Evolutionary conservation across 1,140 invertebrate species (phyloP).

Genomic region (Nebria ingens): DNA sequence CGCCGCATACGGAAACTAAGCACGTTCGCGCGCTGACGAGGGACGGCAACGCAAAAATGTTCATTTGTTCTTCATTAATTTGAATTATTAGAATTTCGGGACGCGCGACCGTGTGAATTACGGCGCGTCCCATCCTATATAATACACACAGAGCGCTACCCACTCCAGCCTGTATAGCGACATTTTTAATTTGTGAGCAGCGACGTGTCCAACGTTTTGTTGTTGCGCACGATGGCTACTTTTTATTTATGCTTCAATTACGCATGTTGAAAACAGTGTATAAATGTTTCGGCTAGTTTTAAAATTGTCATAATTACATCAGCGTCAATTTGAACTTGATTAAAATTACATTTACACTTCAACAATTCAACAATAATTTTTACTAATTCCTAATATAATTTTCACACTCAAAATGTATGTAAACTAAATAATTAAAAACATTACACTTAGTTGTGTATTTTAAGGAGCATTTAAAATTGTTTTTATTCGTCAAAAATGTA

Average conservation of each 20-base stretch:
- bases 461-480: too few species aligned
- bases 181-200: conserved; percentile 2
- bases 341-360: too few species aligned
- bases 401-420: too few species aligned
- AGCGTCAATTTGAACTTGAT: too few species aligned
- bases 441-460: too few species aligned
- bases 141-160: background rate
- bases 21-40: background rate
- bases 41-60: background rate
- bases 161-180: background rate
- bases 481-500: too few species aligned
- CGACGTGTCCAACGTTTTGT: background rate
- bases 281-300: background rate
- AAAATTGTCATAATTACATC: background rate
- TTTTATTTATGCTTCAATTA: conserved; percentile 9
- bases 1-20: conserved; percentile 5
- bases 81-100: conserved; percentile 6
- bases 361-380: too few species aligned
- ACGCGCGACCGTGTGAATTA: conserved; percentile 5
- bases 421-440: too few species aligned
- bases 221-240: background rate
- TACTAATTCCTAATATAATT: too few species aligned
- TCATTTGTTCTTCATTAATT: conserved; percentile 9
- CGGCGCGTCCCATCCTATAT: background rate
- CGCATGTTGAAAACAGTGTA: background rate